Base-by-base conservation (phyloP, 2,113 vertebrate species). In the Perca fluviatilis region DNA sequence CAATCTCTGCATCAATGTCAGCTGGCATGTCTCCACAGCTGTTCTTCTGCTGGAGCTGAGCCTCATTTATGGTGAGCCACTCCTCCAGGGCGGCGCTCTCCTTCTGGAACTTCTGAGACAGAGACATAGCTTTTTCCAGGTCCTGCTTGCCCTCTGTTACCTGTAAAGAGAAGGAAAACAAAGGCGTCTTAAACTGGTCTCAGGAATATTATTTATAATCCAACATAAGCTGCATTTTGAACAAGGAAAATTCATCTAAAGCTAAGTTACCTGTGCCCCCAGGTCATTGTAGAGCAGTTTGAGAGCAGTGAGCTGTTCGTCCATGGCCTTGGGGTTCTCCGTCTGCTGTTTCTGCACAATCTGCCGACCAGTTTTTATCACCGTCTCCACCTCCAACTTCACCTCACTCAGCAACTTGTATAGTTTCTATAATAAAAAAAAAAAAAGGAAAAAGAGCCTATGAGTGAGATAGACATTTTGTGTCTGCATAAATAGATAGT, bases 321-420 rank as follows among this genome's bases (percentile, higher is more conserved):
- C 98, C 98, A 99, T 98, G 14, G 91, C 94, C 76, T 98, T 99
- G 2, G 98, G 98, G 86, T 99, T 99, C 86, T 99, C 98, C 0
- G 97, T 99, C 89, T 99, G 98, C 77, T 99, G 98, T 80, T 99
- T 99, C 95, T 99, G 98, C 60, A 99, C 98, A 79, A 99, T 99
- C 90, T 99, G 98, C 11, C 98, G 95, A 78, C 98, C 98, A 5
- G 98, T 99, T 90, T 99, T 99, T 88, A 99, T 99, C 62, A 99
- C 98, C 0, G 98, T 99, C 94, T 99, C 98, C 79, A 99, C 97
- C 90, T 99, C 98, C 46, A 99, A 94, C 84, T 99, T 99, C 81
- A 99, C 98, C 86, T 99, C 98, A 90, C 98, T 99, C 82, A 99
- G 93, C 53, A 97, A 95, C 94, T 99, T 99, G 83, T 99, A 99